Evolutionary conservation across 2,888 invertebrate genomes (phyloP).

Genomic region (Nipponacmea schrenckii): DNA sequence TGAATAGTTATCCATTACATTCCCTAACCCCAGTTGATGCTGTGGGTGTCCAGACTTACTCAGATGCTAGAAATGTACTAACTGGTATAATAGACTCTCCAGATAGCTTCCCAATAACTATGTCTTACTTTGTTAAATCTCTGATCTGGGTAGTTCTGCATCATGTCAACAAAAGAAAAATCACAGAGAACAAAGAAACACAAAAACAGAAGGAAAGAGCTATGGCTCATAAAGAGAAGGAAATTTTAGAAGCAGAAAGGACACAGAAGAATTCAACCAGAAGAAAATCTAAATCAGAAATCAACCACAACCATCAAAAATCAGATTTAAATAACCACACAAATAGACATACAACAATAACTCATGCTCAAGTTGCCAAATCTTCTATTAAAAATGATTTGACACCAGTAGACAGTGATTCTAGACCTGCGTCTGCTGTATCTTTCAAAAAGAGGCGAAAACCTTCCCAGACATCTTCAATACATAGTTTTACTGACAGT

Average conservation of each 20-base stretch:
- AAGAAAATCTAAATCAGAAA: constrained; percentile 27
- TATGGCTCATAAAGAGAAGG: constrained; percentile 20
- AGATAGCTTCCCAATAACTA: constrained; percentile 59
- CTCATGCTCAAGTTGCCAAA: constrained; percentile 25
- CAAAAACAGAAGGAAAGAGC: constrained; percentile 23
- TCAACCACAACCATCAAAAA: constrained; percentile 28
- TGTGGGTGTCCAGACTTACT: constrained; percentile 59
- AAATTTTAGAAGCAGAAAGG: constrained; percentile 17
- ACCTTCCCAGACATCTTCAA: constrained; percentile 45
- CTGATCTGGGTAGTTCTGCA: constrained; percentile 67
- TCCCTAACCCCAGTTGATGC: constrained; percentile 60
- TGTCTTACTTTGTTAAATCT: constrained; percentile 63
- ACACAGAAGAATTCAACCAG: not conserved
- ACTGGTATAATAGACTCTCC: constrained; percentile 69
- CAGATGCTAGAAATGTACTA: constrained; percentile 68
- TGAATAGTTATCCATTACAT: constrained; percentile 57
- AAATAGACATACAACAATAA: constrained; percentile 16
- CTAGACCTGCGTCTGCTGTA: constrained; percentile 28
- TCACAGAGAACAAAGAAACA: constrained; percentile 29
- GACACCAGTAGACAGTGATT: constrained; percentile 20
- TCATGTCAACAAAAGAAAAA: constrained; percentile 53
- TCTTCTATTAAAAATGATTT: constrained; percentile 21
- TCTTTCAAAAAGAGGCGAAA: constrained; percentile 27
- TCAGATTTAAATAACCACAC: constrained; percentile 26
- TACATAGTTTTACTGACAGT: constrained; percentile 57